Conservation (phyloP, 2,113 vertebrate species). For the Coptodon bakossiorum region DNA sequence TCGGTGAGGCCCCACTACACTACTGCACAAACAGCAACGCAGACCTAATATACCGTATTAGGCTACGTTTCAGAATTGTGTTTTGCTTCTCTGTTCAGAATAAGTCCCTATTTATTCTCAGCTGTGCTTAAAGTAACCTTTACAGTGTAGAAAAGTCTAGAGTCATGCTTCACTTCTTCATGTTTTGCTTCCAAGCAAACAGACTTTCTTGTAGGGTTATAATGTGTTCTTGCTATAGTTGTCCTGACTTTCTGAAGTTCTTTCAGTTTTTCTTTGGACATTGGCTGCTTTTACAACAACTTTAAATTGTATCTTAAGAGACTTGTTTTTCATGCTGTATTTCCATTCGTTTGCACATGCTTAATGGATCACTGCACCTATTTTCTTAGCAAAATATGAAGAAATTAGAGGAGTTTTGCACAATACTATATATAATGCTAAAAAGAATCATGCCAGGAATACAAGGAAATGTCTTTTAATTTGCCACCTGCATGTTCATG, state of each 20-base stretch:
- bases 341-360: not conserved
- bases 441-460: not conserved
- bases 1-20: constrained; percentile 75
- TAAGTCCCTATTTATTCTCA: not conserved
- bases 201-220: not conserved
- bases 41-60: not conserved
- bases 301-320: not conserved
- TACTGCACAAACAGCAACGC: not conserved
- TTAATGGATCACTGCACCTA: not conserved
- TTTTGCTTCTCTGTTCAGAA: not conserved
- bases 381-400: not conserved
- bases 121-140: not conserved
- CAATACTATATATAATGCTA: not conserved
- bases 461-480: not conserved
- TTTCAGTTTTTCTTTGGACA: not conserved
- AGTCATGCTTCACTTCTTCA: too few relatives aligned
- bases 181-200: not conserved
- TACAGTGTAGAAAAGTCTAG: not conserved
- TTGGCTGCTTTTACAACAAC: not conserved
- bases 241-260: not conserved
- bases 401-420: not conserved
- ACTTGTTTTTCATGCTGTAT: not conserved
- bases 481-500: not conserved
- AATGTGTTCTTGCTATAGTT: not conserved
- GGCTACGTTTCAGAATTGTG: not conserved